Conservation (phyloP, 1,140 invertebrate species). For the Augochlora pura region DNA sequence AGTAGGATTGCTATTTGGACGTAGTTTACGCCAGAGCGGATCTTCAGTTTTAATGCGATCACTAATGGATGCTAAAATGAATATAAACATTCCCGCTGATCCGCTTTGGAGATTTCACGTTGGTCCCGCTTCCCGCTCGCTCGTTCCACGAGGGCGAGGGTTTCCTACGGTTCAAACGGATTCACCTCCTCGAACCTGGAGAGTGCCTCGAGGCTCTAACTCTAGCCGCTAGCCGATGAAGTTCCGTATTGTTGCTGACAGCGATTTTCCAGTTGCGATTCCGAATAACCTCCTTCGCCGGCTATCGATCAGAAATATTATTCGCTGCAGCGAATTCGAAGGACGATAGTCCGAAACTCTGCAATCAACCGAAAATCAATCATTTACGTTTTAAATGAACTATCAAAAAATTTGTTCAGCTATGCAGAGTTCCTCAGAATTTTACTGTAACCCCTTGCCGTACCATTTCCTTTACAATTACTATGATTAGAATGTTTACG, state of each 20-base stretch:
- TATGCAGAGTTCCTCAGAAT: no score
- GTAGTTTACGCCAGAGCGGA: conserved; percentile 18
- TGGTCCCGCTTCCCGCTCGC: conserved; percentile 32
- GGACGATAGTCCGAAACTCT: no score
- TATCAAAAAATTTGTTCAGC: no score
- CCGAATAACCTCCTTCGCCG: not conserved
- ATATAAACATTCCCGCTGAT: conserved; percentile 72
- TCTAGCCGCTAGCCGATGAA: conserved; percentile 11
- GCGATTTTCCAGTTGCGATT: not conserved
- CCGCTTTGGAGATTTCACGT: conserved; percentile 66
- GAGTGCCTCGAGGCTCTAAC: conserved; percentile 10
- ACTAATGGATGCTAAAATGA: conserved; percentile 75
- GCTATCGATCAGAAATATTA: not conserved
- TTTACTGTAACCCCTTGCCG: no score
- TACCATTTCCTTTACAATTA: no score
- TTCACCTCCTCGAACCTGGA: not conserved
- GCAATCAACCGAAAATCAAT: no score
- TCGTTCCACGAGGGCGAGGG: conserved; percentile 6
- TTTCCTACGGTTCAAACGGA: conserved; percentile 26
- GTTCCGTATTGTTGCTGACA: not conserved
- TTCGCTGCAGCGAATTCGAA: no score
- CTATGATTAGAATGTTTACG: no score
- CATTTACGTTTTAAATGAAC: no score
- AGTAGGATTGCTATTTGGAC: conserved; percentile 39
- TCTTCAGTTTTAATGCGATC: conserved; percentile 68